Evolutionary conservation across 2,113 vertebrate species (phyloP).

Genomic region (Rallus limicola): DNA sequence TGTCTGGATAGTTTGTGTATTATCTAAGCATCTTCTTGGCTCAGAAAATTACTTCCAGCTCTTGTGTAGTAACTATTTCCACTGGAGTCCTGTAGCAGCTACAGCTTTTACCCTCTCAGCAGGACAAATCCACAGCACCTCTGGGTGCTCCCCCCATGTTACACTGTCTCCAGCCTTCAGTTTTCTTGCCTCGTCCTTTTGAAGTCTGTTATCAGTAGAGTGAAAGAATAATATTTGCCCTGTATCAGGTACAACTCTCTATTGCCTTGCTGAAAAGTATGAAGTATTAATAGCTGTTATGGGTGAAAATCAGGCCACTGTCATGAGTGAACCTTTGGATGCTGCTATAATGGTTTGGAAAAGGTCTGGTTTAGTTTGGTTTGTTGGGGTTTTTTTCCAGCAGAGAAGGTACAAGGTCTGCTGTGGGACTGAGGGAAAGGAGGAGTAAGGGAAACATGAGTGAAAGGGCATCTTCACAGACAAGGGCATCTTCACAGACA

Average conservation of each 20-base stretch:
- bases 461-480: not conserved
- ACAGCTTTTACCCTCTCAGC: not conserved
- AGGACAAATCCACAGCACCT: not conserved
- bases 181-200: not conserved
- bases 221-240: not conserved
- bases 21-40: not conserved
- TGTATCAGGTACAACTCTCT: fast-evolving
- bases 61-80: not conserved
- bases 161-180: not conserved
- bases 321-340: not conserved
- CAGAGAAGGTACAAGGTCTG: not conserved
- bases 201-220: not conserved
- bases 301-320: not conserved
- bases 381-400: not conserved
- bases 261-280: not conserved
- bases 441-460: not conserved
- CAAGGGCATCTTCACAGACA: not conserved
- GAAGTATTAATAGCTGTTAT: not conserved
- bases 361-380: not conserved
- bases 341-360: not conserved
- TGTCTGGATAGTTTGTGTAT: not conserved
- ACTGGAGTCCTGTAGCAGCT: not conserved
- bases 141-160: not conserved
- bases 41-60: not conserved
- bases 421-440: not conserved